Evolutionary conservation across 2,113 vertebrate genomes (phyloP).

Genomic region (Melospiza melodia): DNA sequence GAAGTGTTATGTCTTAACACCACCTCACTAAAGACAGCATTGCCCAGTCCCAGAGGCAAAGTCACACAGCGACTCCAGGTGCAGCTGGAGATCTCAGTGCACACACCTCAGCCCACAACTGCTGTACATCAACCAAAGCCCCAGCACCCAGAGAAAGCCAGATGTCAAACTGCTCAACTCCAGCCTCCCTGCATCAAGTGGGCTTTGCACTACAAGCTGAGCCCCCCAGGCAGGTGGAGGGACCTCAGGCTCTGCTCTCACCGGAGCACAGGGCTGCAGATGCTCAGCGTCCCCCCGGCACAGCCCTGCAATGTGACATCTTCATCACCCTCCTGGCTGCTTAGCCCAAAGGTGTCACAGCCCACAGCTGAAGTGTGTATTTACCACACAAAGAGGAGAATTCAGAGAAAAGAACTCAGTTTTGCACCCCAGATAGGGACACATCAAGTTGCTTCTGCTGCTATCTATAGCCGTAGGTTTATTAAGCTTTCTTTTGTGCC

Average conservation of each 20-base stretch:
- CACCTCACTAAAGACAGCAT: background rate
- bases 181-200: background rate
- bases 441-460: background rate
- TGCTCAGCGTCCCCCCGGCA: background rate
- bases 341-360: background rate
- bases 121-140: background rate
- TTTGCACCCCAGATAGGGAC: background rate
- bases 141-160: background rate
- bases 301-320: background rate
- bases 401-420: background rate
- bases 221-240: background rate
- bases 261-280: background rate
- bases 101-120: background rate
- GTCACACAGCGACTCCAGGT: background rate
- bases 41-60: background rate
- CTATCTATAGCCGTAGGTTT: slow-evolving; percentile 29
- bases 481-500: background rate
- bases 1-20: background rate
- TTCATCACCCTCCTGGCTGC: rapidly evolving
- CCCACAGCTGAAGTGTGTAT: background rate
- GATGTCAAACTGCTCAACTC: background rate
- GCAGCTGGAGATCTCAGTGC: background rate
- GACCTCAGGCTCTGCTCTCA: background rate
- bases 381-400: background rate
- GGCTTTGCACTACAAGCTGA: background rate